Evolutionary conservation across 2,888 invertebrate genomes (phyloP).

Genomic region (Tetragnatha montana): DNA sequence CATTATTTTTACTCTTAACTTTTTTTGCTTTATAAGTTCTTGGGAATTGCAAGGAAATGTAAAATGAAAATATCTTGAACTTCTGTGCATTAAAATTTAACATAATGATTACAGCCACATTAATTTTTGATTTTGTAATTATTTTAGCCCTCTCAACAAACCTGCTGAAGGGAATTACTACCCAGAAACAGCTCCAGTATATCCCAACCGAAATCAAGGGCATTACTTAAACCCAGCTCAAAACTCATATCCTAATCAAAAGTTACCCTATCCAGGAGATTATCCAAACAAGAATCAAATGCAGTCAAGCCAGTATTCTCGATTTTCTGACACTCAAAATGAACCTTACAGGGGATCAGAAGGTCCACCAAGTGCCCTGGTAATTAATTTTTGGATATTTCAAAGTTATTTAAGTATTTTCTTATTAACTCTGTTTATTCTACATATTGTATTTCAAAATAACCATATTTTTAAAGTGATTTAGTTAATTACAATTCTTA

Average conservation of each 20-base stretch:
- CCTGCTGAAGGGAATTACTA: constrained; percentile 28
- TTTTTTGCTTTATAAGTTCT: background rate
- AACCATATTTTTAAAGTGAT: background rate
- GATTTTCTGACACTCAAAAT: constrained; percentile 61
- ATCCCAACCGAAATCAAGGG: constrained; percentile 25
- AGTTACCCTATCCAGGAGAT: constrained; percentile 55
- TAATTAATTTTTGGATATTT: background rate
- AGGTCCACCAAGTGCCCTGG: constrained; percentile 55
- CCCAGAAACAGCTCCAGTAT: constrained; percentile 20
- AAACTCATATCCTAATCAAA: constrained; percentile 53
- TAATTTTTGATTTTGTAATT: background rate
- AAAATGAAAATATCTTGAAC: no score
- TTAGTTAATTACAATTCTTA: background rate
- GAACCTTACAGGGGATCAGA: constrained; percentile 64
- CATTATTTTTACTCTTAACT: background rate
- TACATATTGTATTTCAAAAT: background rate
- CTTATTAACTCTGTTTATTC: background rate
- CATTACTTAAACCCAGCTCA: constrained; percentile 43
- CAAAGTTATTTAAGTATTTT: background rate
- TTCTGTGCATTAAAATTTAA: no score
- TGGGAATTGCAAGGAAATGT: background rate
- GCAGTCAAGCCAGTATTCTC: constrained; percentile 56
- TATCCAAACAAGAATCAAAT: constrained; percentile 50
- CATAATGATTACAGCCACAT: no score
- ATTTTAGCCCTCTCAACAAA: constrained; percentile 39